Evolutionary conservation across 2,888 invertebrate species (phyloP).

Genomic region (Cephus pygmeus): DNA sequence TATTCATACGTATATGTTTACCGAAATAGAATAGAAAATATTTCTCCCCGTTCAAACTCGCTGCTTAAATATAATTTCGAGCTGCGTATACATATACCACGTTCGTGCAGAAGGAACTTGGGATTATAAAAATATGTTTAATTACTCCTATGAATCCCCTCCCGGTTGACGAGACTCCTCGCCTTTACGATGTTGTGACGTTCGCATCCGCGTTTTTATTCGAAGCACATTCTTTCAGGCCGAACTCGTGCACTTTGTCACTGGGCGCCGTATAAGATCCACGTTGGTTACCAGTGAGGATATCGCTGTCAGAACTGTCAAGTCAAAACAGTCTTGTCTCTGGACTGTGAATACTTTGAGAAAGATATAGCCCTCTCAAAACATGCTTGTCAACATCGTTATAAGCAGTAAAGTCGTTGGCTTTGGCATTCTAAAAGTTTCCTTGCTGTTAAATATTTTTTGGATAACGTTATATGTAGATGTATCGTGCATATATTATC

Average conservation of each 20-base stretch:
- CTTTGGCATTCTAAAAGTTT: neutral
- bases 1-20: neutral
- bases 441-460: neutral
- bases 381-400: neutral
- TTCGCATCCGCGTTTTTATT: conserved; percentile 36
- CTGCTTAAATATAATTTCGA: neutral
- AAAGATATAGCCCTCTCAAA: neutral
- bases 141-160: conserved; percentile 21
- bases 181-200: conserved; percentile 35
- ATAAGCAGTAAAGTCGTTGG: neutral
- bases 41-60: neutral
- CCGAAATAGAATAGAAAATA: neutral
- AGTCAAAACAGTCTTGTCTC: conserved; percentile 11
- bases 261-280: conserved; percentile 8
- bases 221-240: conserved; percentile 24
- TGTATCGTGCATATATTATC: neutral
- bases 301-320: conserved; percentile 15
- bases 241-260: conserved; percentile 12
- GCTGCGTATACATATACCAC: neutral
- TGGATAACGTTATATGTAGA: neutral
- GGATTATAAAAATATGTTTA: conserved; percentile 25
- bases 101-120: neutral
- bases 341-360: neutral
- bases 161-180: conserved; percentile 15
- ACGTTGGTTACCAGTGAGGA: conserved; percentile 4